phyloP scores from a whole-genome alignment of 1,140 invertebrate species.

The Drosophila teissieri region DNA sequence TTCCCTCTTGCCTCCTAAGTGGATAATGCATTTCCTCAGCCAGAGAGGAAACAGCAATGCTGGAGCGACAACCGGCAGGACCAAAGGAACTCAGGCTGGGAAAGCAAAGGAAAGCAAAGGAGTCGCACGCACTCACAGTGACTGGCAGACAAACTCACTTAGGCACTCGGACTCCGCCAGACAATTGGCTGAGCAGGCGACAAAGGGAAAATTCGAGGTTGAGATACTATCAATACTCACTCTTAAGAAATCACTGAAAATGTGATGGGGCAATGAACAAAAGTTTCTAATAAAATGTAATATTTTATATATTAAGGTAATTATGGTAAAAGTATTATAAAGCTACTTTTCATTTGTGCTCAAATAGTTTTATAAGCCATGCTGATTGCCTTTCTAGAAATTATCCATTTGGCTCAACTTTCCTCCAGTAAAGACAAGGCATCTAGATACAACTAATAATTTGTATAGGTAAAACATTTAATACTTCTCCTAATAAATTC shows the following conservation, averaged over 20 bases:
- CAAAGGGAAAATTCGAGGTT: constrained; percentile 23
- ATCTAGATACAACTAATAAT: no score
- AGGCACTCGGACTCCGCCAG: constrained; percentile 46
- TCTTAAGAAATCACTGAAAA: no score
- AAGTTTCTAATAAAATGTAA: no score
- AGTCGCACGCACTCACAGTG: constrained; percentile 49
- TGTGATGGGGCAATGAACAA: no score
- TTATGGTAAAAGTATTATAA: no score
- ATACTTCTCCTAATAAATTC: not conserved
- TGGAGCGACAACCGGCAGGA: constrained; percentile 2
- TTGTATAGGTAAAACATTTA: not conserved
- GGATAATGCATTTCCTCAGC: constrained; percentile 78
- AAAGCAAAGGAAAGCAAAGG: constrained; percentile 36
- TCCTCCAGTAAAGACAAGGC: no score
- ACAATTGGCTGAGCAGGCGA: constrained; percentile 46
- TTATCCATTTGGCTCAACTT: no score
- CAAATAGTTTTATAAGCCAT: no score
- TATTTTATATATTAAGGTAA: no score
- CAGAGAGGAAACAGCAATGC: constrained; percentile 53
- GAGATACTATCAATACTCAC: no score
- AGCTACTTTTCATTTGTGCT: no score
- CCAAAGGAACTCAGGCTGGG: constrained; percentile 14
- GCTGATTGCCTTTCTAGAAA: no score
- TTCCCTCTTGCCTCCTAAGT: constrained; percentile 65
- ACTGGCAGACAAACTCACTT: constrained; percentile 62